phyloP scores from a whole-genome alignment of 2,888 invertebrate species.

The Bursaphelenchus okinawaensis region DNA sequence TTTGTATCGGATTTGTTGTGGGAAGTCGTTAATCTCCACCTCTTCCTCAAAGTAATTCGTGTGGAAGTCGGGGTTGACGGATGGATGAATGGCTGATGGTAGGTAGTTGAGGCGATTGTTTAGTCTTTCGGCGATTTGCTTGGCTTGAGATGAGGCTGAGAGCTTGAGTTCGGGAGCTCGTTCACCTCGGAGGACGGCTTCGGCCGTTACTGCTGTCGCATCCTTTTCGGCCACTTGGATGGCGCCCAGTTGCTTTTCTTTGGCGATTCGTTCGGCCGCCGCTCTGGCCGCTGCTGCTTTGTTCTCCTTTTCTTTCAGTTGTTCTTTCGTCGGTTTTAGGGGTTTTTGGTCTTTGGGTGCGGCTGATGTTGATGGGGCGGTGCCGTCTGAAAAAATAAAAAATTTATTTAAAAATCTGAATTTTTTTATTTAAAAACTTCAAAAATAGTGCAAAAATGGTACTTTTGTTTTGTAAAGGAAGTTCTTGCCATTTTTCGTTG shows the following conservation, averaged over 20 bases:
- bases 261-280: conserved; percentile 31
- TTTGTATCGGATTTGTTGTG: conserved; percentile 95
- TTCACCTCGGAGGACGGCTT: conserved; percentile 80
- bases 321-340: conserved; percentile 1
- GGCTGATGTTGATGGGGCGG: neutral
- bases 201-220: conserved; percentile 63
- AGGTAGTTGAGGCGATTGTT: conserved; percentile 95
- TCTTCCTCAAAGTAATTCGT: conserved; percentile 85
- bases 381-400: neutral
- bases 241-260: conserved; percentile 25
- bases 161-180: conserved; percentile 64
- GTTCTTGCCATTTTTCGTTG: too few relatives aligned
- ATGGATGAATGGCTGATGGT: conserved; percentile 67
- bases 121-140: conserved; percentile 89
- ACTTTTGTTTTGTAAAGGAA: too few relatives aligned
- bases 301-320: conserved; percentile 1
- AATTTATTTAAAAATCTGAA: neutral
- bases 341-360: neutral
- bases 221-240: conserved; percentile 36
- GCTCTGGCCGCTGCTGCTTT: conserved; percentile 63
- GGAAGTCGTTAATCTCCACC: conserved; percentile 98
- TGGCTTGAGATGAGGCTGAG: conserved; percentile 80
- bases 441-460: neutral
- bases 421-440: conserved; percentile 1
- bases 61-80: conserved; percentile 58